Conservation (phyloP, 2,113 vertebrate species). For the Albula glossodonta region DNA sequence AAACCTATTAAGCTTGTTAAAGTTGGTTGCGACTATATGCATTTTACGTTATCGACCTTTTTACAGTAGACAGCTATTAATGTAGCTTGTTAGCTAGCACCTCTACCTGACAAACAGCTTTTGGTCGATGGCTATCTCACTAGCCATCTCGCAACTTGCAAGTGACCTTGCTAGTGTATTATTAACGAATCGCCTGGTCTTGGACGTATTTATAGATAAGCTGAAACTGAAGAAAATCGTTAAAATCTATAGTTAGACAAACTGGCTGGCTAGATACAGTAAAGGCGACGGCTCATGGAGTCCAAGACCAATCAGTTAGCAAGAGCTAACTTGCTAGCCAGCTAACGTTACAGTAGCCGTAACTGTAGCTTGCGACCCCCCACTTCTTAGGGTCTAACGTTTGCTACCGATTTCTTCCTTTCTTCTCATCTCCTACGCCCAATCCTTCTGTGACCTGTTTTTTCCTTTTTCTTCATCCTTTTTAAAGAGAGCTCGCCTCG, state of each 20-base stretch:
- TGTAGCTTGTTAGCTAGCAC: too few relatives aligned
- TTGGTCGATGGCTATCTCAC: too few relatives aligned
- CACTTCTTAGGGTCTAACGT: not conserved
- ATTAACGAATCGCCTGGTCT: not conserved
- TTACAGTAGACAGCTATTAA: not conserved
- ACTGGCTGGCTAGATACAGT: not conserved
- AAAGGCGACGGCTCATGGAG: not conserved
- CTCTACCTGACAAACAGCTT: too few relatives aligned
- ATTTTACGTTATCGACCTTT: not conserved
- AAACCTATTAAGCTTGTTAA: too few relatives aligned
- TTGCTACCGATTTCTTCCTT: not conserved
- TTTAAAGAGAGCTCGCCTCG: slow-evolving; percentile 6
- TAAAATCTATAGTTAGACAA: not conserved
- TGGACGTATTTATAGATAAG: not conserved
- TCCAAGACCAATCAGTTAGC: not conserved
- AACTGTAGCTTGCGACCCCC: not conserved
- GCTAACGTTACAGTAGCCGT: not conserved
- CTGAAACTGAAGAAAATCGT: not conserved
- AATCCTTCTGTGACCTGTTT: not conserved
- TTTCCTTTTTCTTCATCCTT: not conserved
- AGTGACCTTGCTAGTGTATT: not conserved
- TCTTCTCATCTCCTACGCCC: slow-evolving; percentile 5
- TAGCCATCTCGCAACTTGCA: not conserved
- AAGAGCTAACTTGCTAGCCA: not conserved
- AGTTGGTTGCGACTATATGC: not conserved